A percentile compares a stretch with the other conserved stretches of the same genome.
These are phyloP conservation scores for Caenorhabditis remanei DNA, from an alignment of 1,140 invertebrate species.

Conservation along the genomic window DNA sequence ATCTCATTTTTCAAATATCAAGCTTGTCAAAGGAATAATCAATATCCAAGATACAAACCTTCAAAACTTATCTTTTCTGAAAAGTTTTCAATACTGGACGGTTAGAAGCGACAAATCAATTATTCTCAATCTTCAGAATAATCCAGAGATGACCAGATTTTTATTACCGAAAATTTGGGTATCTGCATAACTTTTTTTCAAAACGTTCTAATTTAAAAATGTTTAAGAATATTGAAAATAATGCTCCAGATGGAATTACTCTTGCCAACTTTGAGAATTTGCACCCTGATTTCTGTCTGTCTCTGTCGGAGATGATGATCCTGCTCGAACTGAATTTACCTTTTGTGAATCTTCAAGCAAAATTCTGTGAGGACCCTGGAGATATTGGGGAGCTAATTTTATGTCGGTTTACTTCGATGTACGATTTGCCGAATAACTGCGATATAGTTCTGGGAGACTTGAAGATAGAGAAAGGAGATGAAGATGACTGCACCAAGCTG, in stretches of 20 bases:
- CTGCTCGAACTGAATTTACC: neutral
- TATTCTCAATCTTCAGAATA: neutral
- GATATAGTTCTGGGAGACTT: neutral
- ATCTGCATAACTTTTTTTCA: no score
- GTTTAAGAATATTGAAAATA: neutral
- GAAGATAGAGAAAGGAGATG: neutral
- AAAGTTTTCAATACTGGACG: no score
- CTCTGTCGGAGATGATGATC: neutral
- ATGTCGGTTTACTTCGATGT: neutral
- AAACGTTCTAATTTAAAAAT: no score
- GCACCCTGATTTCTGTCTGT: neutral
- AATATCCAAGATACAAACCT: neutral
- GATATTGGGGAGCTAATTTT: neutral
- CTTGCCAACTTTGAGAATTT: constrained; percentile 18
- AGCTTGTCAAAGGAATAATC: neutral
- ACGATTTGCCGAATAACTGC: neutral
- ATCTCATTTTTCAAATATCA: neutral
- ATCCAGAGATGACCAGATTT: neutral
- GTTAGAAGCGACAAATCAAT: neutral
- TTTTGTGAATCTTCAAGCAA: neutral
- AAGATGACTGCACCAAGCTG: neutral
- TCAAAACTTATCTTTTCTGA: neutral
- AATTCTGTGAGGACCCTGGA: neutral
- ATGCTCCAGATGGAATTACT: neutral
- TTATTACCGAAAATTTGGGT: no score